Evolutionary conservation across 2,797 vertebrate species (phyloP).

Genomic region (Setipinna tenuifilis): DNA sequence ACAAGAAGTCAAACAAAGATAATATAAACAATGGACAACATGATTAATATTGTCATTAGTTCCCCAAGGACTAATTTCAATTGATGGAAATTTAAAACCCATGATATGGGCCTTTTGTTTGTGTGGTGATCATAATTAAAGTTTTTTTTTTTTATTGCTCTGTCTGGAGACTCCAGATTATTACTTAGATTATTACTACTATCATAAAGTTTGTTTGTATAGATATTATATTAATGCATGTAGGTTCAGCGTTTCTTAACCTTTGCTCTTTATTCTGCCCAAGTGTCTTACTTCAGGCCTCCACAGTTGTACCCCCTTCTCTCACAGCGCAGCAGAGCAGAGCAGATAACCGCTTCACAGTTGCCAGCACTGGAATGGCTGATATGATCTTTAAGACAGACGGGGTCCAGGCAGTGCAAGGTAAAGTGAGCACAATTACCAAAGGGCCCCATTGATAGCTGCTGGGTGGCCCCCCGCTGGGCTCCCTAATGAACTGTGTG

Average conservation of each 20-base stretch:
- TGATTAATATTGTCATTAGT: not conserved
- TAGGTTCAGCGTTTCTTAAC: not conserved
- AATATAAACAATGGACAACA: not conserved
- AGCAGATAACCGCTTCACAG: not conserved
- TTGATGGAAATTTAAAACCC: not conserved
- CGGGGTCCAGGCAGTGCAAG: not conserved
- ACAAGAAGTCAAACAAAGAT: not conserved
- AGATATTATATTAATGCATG: not conserved
- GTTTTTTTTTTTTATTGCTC: not conserved
- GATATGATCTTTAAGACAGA: not conserved
- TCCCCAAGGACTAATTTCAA: not conserved
- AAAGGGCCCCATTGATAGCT: not conserved
- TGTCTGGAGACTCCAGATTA: not conserved
- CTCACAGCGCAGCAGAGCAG: not conserved
- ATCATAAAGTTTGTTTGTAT: not conserved
- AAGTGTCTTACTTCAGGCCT: not conserved
- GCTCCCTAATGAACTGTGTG: conserved; percentile 57
- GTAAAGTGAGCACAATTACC: not conserved
- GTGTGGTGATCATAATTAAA: not conserved
- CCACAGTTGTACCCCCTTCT: not conserved
- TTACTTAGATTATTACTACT: too few species aligned
- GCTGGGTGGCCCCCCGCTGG: not conserved
- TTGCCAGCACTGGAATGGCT: not conserved
- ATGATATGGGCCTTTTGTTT: not conserved
- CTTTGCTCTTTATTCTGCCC: not conserved